Percentiles rank a stretch among this genome's conserved stretches.
Evolutionary conservation across 1,140 invertebrate species (phyloP).

Genomic region (Solenopsis fugax): DNA sequence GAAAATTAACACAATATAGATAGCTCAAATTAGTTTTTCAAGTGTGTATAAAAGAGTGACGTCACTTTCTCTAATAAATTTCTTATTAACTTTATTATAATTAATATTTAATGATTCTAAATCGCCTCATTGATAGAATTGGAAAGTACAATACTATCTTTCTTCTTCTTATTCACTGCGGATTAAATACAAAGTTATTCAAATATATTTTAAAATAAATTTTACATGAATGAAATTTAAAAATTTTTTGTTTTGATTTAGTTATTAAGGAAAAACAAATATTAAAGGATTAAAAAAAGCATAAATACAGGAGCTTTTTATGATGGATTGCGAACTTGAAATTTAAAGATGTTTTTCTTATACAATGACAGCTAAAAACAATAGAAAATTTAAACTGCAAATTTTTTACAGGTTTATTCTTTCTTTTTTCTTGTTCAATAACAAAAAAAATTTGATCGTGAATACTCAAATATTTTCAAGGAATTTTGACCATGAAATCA

Average conservation of each 20-base stretch:
- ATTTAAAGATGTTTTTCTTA: too few species aligned
- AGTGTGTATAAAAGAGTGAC: neutral
- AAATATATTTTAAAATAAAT: slow-evolving; percentile 9
- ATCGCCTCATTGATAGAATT: neutral
- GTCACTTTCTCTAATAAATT: slow-evolving; percentile 33
- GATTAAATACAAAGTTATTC: neutral
- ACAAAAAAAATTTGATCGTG: too few species aligned
- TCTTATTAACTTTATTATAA: slow-evolving; percentile 2
- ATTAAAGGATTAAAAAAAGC: neutral
- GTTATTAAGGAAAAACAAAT: neutral
- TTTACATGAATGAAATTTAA: neutral
- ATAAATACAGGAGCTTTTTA: neutral
- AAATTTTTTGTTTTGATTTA: neutral
- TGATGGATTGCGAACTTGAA: too few species aligned
- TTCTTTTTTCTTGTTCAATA: too few species aligned
- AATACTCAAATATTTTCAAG: too few species aligned
- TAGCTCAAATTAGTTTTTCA: neutral
- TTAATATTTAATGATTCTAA: neutral
- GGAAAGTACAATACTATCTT: neutral
- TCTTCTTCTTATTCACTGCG: neutral
- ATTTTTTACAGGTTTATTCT: too few species aligned
- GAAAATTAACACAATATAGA: neutral
- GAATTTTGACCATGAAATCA: too few species aligned
- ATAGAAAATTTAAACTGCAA: too few species aligned
- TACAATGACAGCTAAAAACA: too few species aligned